These are phyloP conservation scores for Apodemia mormo DNA, from an alignment of 2,888 invertebrate genomes.

Conservation along the genomic window DNA sequence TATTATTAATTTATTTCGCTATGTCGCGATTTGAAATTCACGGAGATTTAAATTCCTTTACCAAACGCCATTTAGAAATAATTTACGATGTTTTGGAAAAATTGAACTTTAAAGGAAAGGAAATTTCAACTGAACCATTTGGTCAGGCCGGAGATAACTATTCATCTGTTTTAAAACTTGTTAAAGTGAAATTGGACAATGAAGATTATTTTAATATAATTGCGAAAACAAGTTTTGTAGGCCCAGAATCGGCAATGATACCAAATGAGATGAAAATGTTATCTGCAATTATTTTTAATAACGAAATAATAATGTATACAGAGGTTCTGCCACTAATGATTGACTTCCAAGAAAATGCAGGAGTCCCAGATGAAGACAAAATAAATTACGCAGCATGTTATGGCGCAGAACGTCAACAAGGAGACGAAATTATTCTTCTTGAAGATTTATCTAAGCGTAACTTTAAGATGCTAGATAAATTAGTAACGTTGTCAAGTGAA, in stretches of 20 bases:
- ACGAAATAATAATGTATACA: conserved; percentile 49
- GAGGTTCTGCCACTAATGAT: conserved; percentile 48
- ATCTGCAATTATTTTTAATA: conserved; percentile 40
- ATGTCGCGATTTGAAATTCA: conserved; percentile 11
- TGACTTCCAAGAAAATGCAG: conserved; percentile 46
- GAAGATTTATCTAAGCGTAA: conserved; percentile 49
- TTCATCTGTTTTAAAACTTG: conserved; percentile 43
- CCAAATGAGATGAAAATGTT: conserved; percentile 6
- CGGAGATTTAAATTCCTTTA: conserved; percentile 43
- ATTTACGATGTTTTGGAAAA: conserved; percentile 46
- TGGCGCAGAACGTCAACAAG: conserved; percentile 42
- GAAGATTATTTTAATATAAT: conserved; percentile 47
- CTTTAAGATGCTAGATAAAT: conserved; percentile 49
- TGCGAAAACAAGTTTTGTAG: conserved; percentile 42
- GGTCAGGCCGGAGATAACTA: conserved; percentile 50
- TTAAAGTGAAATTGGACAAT: conserved; percentile 38
- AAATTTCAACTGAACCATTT: conserved; percentile 42
- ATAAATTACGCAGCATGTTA: conserved; percentile 49
- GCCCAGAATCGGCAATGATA: conserved; percentile 40
- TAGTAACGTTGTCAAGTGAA: conserved; percentile 44
- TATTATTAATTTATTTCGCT: neutral
- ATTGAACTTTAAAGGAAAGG: conserved; percentile 43
- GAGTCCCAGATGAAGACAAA: conserved; percentile 44
- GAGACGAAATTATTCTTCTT: conserved; percentile 50
- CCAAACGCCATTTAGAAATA: conserved; percentile 44